phyloP scores from a whole-genome alignment of 2,888 invertebrate species.

The Schizotus pectinicornis region DNA sequence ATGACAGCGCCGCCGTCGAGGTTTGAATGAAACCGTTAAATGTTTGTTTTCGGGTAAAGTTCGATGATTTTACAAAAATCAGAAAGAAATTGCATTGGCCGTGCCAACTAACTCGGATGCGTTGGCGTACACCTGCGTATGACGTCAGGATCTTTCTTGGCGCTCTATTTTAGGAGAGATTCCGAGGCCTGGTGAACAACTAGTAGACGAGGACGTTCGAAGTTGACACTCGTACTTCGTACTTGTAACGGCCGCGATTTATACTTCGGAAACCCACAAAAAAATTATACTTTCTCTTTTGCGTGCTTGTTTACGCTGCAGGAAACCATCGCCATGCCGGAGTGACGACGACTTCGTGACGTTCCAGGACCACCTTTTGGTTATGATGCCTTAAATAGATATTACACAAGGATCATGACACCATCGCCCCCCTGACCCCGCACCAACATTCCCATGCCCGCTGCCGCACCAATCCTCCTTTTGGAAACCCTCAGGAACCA shows the following conservation, averaged over 20 bases:
- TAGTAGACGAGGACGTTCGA: slow-evolving; percentile 27
- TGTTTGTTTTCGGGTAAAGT: neutral
- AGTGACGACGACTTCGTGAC: slow-evolving; percentile 1
- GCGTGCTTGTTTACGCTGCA: slow-evolving; percentile 15
- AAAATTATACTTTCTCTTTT: slow-evolving; percentile 20
- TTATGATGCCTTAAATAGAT: slow-evolving; percentile 14
- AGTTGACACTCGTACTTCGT: slow-evolving; percentile 20
- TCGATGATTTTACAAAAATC: slow-evolving; percentile 9
- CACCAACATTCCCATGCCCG: slow-evolving; percentile 1
- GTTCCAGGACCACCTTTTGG: slow-evolving; percentile 8
- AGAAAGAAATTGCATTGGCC: slow-evolving; percentile 21
- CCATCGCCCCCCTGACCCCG: slow-evolving; percentile 13
- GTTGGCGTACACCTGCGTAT: slow-evolving; percentile 33
- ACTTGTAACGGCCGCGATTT: slow-evolving; percentile 7
- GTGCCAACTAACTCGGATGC: slow-evolving; percentile 22
- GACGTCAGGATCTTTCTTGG: slow-evolving; percentile 31
- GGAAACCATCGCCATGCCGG: neutral
- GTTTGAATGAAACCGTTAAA: neutral
- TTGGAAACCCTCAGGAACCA: too few species aligned
- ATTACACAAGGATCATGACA: slow-evolving; percentile 10
- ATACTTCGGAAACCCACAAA: slow-evolving; percentile 11
- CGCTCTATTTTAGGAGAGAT: slow-evolving; percentile 35
- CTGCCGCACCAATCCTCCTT: too few species aligned
- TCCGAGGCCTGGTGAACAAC: slow-evolving; percentile 27
- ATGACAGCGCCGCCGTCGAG: neutral